Evolutionary conservation across 2,113 vertebrate genomes (phyloP).

Genomic region (Aix galericulata): DNA sequence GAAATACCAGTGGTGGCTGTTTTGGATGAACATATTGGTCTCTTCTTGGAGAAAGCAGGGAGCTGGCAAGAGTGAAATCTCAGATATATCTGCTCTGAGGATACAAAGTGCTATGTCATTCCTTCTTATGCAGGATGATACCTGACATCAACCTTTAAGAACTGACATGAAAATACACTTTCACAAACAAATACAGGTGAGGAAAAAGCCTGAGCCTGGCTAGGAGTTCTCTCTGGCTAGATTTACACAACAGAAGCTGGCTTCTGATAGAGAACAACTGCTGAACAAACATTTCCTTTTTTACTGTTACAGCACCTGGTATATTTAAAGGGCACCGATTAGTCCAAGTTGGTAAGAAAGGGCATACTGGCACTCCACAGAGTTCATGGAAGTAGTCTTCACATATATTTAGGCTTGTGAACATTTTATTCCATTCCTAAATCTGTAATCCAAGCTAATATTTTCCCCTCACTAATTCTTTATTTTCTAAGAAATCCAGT

Average conservation of each 20-base stretch:
- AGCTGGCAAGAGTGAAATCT: background rate
- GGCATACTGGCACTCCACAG: too few species aligned
- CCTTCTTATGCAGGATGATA: background rate
- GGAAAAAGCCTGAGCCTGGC: background rate
- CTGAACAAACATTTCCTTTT: background rate
- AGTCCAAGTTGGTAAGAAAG: background rate
- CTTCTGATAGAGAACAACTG: background rate
- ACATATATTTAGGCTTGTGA: background rate
- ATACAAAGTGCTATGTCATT: background rate
- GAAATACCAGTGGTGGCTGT: background rate
- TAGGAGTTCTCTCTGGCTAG: background rate
- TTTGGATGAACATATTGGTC: background rate
- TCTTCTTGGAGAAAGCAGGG: background rate
- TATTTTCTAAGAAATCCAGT: background rate
- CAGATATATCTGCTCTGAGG: background rate
- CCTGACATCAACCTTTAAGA: background rate
- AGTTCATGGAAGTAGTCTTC: background rate
- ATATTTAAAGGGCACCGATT: background rate
- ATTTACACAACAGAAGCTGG: rapidly evolving
- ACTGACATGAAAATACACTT: background rate
- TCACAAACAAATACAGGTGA: background rate
- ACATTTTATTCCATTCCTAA: background rate
- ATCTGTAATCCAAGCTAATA: background rate
- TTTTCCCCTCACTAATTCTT: background rate
- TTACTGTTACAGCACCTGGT: background rate